Evolutionary conservation across 2,888 invertebrate species (phyloP).

Genomic region (Brenthis daphne): DNA sequence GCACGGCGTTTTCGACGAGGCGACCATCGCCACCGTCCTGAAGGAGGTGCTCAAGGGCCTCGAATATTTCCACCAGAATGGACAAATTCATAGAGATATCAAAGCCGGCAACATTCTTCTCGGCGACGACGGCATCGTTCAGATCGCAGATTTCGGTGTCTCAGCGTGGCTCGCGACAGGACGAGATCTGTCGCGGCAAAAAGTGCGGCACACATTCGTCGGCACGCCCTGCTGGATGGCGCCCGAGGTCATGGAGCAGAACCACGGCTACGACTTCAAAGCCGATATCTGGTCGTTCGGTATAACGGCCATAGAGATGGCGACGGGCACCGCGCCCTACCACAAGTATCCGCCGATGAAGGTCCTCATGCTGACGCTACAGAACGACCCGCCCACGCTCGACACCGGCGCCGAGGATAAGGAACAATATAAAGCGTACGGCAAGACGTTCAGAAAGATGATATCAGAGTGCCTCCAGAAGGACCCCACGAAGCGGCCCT

Average conservation of each 20-base stretch:
- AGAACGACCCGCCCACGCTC: constrained; percentile 98
- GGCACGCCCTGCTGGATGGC: constrained; percentile 99
- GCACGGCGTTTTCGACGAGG: constrained; percentile 98
- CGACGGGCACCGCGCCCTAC: constrained; percentile 99
- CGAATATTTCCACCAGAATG: constrained; percentile 98
- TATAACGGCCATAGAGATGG: constrained; percentile 99
- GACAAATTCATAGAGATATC: constrained; percentile 94
- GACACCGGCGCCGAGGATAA: constrained; percentile 98
- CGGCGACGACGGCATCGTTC: constrained; percentile 98
- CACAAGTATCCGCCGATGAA: constrained; percentile 99
- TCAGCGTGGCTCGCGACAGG: constrained; percentile 99
- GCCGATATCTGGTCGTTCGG: constrained; percentile 93
- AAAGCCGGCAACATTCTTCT: constrained; percentile 94
- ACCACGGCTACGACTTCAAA: constrained; percentile 99
- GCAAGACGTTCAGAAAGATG: constrained; percentile 99
- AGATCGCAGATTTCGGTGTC: constrained; percentile 99
- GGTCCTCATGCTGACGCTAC: constrained; percentile 98
- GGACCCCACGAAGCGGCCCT: constrained; percentile 96
- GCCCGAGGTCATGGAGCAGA: constrained; percentile 99
- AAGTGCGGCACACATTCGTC: constrained; percentile 99
- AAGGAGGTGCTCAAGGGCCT: constrained; percentile 98
- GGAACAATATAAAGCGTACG: constrained; percentile 99
- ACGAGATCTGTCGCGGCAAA: constrained; percentile 96
- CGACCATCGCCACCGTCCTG: constrained; percentile 98
- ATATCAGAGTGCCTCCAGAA: constrained; percentile 98